phyloP scores from a whole-genome alignment of 1,140 invertebrate genomes.

The Danaus plexippus region DNA sequence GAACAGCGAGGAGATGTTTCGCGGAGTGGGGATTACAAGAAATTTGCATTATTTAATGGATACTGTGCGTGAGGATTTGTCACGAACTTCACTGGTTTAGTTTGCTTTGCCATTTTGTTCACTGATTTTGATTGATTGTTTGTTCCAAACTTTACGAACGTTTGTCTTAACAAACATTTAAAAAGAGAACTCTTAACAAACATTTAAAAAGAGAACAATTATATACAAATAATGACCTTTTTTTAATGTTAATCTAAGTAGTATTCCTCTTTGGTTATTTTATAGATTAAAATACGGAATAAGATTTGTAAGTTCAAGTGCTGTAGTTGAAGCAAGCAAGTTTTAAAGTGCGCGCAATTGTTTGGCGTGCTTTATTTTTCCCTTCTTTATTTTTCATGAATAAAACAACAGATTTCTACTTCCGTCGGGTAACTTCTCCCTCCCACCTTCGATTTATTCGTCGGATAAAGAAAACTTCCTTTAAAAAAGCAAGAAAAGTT shows the following conservation, averaged over 20 bases:
- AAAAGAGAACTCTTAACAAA: no score
- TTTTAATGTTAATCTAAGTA: no score
- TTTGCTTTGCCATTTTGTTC: constrained; percentile 33
- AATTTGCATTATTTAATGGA: constrained; percentile 71
- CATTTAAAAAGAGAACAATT: no score
- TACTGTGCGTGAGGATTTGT: constrained; percentile 64
- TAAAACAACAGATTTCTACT: constrained; percentile 70
- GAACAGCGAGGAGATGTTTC: constrained; percentile 44
- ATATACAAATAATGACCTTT: no score
- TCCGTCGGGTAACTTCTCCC: constrained; percentile 58
- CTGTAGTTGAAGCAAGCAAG: constrained; percentile 13
- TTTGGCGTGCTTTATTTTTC: constrained; percentile 55
- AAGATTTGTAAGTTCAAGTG: constrained; percentile 26
- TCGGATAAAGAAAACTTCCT: constrained; percentile 68
- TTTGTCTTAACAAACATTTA: not conserved
- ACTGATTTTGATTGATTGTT: constrained; percentile 51
- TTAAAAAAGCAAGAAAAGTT: constrained; percentile 69
- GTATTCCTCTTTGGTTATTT: no score
- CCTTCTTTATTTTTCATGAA: constrained; percentile 70
- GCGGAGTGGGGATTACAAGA: constrained; percentile 64
- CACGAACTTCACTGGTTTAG: constrained; percentile 49
- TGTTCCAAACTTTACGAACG: constrained; percentile 23
- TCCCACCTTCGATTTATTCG: constrained; percentile 71
- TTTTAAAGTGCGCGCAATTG: constrained; percentile 28
- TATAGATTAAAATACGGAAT: constrained; percentile 7